Base-by-base conservation (phyloP, 2,888 invertebrate species). In the Dynastes hyllus region DNA sequence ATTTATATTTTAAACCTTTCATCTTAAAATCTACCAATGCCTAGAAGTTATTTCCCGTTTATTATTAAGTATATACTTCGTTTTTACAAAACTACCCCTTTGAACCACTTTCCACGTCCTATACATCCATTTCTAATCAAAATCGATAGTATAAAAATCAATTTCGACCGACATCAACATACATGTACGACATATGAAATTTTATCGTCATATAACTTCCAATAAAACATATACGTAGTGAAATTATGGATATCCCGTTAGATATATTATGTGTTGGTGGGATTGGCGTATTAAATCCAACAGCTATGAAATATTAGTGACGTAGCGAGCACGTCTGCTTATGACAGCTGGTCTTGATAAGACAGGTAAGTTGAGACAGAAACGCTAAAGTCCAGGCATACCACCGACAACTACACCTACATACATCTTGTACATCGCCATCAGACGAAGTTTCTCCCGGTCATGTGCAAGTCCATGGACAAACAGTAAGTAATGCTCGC, bases 351-450 rank as follows among this genome's bases (percentile, higher is more conserved):
- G 67, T 67, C 45, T 67, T 50, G 67, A 67, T 67, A 27, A 67
- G 67, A 67, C 67, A 67, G 67, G 67, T 67, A 67, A 16, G 45
- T 67, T 50, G 45, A 50, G 16, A 45, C 50, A 67, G 67, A 27
- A 67, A 50, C 45, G 67, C 22, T 45, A 45, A 67, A 67, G 67
- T 67, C 67, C 67, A 67, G 67, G 45, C 67, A 27, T 32, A 65
- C 45, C 11, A 63, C 63, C 29, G 50, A 50, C 67, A 67, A 67
- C 67, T 67, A 67, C 67, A 67, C 67, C 67, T 67, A 67, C 67
- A 22, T 45, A 22, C 66, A 45, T 67, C 45, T 67, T 67, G 32
- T 16, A 6, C 50, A 50, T 50, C 27, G 45, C 22, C 67, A 67
- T 16, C 67, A 67, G 27, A 45, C 67, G 45, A 67, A 67, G 67